A percentile compares a stretch with the other conserved stretches of the same genome.
Conservation (phyloP, 2,888 invertebrate species). For the Acrocyrtus sp. region DNA sequence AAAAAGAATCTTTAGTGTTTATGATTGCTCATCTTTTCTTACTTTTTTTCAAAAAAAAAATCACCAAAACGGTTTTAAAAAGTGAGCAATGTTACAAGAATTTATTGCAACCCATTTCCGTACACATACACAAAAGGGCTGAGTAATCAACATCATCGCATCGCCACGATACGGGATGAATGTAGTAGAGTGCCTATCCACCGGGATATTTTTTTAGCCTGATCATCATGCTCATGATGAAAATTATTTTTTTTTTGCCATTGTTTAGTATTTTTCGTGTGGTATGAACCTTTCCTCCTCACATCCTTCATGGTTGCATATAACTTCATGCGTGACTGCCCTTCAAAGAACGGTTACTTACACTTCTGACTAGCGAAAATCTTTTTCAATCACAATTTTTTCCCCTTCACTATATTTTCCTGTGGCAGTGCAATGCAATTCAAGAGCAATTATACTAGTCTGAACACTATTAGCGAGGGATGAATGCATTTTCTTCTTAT, state of each 20-base stretch:
- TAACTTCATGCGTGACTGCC: constrained; percentile 49
- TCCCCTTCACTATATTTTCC: neutral
- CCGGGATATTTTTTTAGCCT: neutral
- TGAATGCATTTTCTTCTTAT: constrained; percentile 18
- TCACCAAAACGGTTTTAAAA: neutral
- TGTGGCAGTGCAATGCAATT: neutral
- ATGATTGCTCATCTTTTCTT: too few species aligned
- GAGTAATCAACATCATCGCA: neutral
- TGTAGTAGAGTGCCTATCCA: neutral
- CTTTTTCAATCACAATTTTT: constrained; percentile 37
- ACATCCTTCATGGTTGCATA: neutral
- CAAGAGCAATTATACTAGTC: neutral
- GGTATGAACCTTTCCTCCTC: constrained; percentile 14
- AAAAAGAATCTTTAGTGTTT: too few species aligned
- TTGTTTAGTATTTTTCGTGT: neutral
- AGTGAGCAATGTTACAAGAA: neutral
- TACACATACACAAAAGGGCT: too few species aligned
- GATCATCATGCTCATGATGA: neutral
- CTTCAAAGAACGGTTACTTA: constrained; percentile 41
- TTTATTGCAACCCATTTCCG: neutral
- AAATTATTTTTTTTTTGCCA: neutral
- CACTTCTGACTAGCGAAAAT: constrained; percentile 7
- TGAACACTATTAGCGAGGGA: neutral
- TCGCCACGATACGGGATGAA: neutral
- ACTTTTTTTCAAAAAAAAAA: neutral